Evolutionary conservation across 2,888 invertebrate species (phyloP).

Genomic region (Sympetrum striolatum): DNA sequence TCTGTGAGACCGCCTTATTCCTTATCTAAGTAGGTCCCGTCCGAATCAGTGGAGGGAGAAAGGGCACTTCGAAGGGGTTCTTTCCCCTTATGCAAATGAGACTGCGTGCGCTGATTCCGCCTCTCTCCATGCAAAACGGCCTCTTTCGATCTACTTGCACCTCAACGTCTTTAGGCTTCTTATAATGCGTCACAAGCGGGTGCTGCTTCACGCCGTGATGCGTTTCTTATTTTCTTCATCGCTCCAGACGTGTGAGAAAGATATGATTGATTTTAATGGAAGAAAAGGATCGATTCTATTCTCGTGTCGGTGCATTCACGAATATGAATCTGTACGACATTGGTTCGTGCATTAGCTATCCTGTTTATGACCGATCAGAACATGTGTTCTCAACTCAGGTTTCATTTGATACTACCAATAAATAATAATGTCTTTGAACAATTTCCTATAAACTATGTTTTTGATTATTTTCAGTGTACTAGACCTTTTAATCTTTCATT

Average conservation of each 20-base stretch:
- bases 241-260: neutral
- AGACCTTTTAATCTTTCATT: too few relatives aligned
- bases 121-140: neutral
- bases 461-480: too few relatives aligned
- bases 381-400: too few relatives aligned
- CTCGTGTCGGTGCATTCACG: too few relatives aligned
- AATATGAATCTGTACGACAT: too few relatives aligned
- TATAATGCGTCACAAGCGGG: neutral
- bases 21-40: conserved; percentile 34
- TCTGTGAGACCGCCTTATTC: neutral
- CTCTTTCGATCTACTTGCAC: neutral
- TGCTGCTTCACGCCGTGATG: neutral
- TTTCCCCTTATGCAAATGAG: conserved; percentile 21
- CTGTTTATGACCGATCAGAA: too few relatives aligned
- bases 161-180: neutral
- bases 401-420: too few relatives aligned
- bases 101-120: conserved; percentile 1
- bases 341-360: too few relatives aligned
- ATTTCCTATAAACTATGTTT: too few relatives aligned
- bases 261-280: too few relatives aligned
- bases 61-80: neutral
- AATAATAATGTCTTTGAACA: too few relatives aligned
- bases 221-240: neutral
- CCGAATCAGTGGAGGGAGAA: neutral
- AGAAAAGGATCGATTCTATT: too few relatives aligned